Conservation (phyloP, 2,797 vertebrate genomes). For the Allobates femoralis region DNA sequence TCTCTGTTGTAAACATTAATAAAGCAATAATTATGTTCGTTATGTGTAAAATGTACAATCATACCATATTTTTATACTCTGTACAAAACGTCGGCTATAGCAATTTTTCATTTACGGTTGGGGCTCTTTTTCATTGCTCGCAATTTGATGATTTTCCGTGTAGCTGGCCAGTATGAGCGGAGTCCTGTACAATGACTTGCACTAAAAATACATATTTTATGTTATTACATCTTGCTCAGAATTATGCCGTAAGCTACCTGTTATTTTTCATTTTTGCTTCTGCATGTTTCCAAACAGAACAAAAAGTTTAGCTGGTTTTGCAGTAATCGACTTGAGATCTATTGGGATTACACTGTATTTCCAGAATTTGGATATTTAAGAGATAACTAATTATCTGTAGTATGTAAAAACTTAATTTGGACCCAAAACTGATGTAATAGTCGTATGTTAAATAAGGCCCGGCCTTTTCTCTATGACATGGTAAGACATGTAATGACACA, state of each 20-base stretch:
- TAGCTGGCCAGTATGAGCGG: slow-evolving; percentile 79
- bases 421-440: background rate
- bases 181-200: slow-evolving; percentile 79
- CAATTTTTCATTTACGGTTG: slow-evolving; percentile 76
- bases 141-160: slow-evolving; percentile 74
- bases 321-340: slow-evolving; percentile 4
- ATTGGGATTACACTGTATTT: background rate
- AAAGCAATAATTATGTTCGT: slow-evolving; percentile 76
- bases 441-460: background rate
- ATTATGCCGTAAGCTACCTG: slow-evolving; percentile 76
- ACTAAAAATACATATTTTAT: slow-evolving; percentile 79
- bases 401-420: background rate
- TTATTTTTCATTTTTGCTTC: slow-evolving; percentile 35
- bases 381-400: background rate
- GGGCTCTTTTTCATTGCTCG: slow-evolving; percentile 74
- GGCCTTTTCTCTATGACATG: too few relatives aligned
- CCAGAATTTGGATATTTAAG: background rate
- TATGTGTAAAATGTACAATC: slow-evolving; percentile 79
- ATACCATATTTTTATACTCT: slow-evolving; percentile 78
- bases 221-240: slow-evolving; percentile 75
- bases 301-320: background rate
- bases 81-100: slow-evolving; percentile 76
- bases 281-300: slow-evolving; percentile 23
- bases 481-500: too few relatives aligned
- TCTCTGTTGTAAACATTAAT: slow-evolving; percentile 75